Percentiles rank a stretch among this genome's conserved stretches.
Conservation (phyloP, 2,113 vertebrate species). For the Podarcis muralis region DNA sequence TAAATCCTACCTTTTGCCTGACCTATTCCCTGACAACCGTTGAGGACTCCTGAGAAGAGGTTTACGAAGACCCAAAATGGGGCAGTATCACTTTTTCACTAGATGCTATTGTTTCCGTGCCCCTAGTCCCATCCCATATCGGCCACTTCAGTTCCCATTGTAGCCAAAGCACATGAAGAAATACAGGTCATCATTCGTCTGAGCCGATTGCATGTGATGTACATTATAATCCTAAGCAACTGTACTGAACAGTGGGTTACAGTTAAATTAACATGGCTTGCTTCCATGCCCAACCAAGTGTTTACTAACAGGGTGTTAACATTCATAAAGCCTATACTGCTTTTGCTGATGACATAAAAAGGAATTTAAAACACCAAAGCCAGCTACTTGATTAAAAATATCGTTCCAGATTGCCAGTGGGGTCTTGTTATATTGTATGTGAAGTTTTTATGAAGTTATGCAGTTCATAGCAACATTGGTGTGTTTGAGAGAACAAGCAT, state of each 20-base stretch:
- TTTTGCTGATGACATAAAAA: not conserved
- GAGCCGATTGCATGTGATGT: not conserved
- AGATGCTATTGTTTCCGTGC: not conserved
- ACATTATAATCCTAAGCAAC: not conserved
- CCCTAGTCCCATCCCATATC: not conserved
- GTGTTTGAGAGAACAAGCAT: not conserved
- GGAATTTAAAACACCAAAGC: not conserved
- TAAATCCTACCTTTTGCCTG: no score
- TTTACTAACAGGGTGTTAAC: not conserved
- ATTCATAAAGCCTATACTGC: not conserved
- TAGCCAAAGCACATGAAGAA: not conserved
- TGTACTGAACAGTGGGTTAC: not conserved
- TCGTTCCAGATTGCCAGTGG: not conserved
- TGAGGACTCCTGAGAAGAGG: not conserved
- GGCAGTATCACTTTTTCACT: no score
- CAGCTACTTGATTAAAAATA: not conserved
- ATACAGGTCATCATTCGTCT: not conserved
- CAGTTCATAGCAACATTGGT: not conserved
- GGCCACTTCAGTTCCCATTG: not conserved
- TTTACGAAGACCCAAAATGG: not conserved
- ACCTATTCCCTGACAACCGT: not conserved
- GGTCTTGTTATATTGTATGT: not conserved
- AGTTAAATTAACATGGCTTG: not conserved
- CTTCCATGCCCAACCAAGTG: not conserved
- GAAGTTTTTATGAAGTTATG: not conserved